Base-by-base conservation (phyloP, 2,113 vertebrate species). In the Sturnira hondurensis region DNA sequence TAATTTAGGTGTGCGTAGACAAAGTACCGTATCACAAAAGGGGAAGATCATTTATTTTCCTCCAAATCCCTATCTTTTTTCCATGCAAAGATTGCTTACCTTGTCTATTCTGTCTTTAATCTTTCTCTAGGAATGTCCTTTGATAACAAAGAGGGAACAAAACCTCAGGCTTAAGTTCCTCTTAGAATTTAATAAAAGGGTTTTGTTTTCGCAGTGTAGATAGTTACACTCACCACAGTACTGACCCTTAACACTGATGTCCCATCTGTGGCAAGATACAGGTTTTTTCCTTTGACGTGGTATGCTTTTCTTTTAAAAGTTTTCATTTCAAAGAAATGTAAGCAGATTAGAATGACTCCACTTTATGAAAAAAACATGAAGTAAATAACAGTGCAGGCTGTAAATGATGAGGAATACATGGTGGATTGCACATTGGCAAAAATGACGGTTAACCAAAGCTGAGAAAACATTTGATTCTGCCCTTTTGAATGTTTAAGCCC, bases 281-380 rank as follows among this genome's bases (percentile, higher is more conserved):
- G 17, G 17, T 68, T 80, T 94, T 94, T 93, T 84, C 56, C 67
- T 33, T 45, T 68, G 33, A 82, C 74, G 67, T 58, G 84, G 41
- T 17, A 68, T 86, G 86, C 14, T 84, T 93, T 76, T 50, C 19
- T 73, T 94, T 89, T 74, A 95, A 82, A 86, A 91, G 14, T 78
- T 95, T 84, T 50, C 12, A 61, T 94, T 78, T 82, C 91, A 88
- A 88, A 70, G 63, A 71, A 65, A 54, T 24, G 3, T 20, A 82
- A 81, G n/a, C 71, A 56, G 41, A 58, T 77, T 67, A 73, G 68
- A 84, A 73, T 43, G 24, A 73, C 71, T 61, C 36, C 68, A 22
- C 1, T 43, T 89, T 73, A 52, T 68, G 84, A 71, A 88, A 90
- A 90, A 88, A 91, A 41, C 63, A 84, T 24, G 41, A 91, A 78